Percentiles rank a stretch among this genome's conserved stretches.
Conservation (phyloP, 2,113 vertebrate species). For the Dasyurus viverrinus region DNA sequence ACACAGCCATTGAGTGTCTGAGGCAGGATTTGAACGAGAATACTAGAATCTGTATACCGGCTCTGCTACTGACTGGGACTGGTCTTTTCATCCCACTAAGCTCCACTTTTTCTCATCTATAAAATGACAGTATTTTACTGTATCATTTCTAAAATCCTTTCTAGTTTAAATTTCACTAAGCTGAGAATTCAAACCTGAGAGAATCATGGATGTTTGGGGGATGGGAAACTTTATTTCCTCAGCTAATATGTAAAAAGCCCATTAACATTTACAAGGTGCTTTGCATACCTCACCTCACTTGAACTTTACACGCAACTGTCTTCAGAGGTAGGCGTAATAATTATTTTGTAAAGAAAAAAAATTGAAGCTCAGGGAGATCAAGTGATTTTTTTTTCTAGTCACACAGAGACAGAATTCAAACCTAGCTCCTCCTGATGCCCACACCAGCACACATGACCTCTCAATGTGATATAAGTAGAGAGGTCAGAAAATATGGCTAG, state of each 20-base stretch:
- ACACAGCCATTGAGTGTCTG: too few species aligned
- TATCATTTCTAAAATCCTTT: not conserved
- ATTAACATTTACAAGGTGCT: not conserved
- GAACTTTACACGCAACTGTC: not conserved
- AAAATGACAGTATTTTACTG: not conserved
- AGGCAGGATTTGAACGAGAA: not conserved
- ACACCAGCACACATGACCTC: not conserved
- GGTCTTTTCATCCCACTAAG: not conserved
- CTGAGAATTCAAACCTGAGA: not conserved
- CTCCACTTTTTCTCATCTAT: not conserved
- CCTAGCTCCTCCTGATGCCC: not conserved
- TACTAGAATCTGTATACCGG: not conserved
- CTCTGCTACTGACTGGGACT: not conserved
- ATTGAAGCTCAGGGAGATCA: not conserved
- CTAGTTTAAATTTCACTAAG: not conserved
- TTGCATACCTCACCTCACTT: not conserved
- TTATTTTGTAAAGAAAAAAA: not conserved
- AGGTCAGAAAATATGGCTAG: not conserved
- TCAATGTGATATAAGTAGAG: not conserved
- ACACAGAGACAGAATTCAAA: not conserved
- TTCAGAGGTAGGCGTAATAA: not conserved
- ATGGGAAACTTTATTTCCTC: not conserved
- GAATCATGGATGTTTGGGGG: not conserved
- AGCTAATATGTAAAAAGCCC: not conserved
- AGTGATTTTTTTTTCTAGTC: not conserved